These are phyloP conservation scores for Xanthorhoe spadicearia DNA, from an alignment of 2,888 invertebrate genomes.

Conservation along the genomic window DNA sequence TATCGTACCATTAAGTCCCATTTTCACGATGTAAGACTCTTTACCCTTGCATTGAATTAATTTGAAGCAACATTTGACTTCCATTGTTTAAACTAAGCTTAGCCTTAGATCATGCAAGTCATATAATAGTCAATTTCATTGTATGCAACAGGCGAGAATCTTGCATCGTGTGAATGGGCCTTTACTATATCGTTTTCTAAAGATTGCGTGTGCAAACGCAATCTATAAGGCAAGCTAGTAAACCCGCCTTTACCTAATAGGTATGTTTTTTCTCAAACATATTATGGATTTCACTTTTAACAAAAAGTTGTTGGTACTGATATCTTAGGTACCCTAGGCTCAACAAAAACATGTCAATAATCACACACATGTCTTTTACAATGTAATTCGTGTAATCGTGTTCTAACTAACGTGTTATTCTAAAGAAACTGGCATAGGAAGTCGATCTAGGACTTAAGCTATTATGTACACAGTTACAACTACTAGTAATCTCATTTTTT, in stretches of 20 bases:
- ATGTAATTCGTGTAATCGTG: constrained; percentile 48
- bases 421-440: constrained; percentile 65
- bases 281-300: too few species aligned
- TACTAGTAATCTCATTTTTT: constrained; percentile 81
- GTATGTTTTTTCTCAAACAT: too few species aligned
- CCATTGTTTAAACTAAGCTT: too few species aligned
- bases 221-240: neutral
- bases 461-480: constrained; percentile 75
- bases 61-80: too few species aligned
- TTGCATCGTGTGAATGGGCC: too few species aligned
- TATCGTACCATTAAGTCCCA: neutral
- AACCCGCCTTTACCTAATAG: too few species aligned
- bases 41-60: too few species aligned
- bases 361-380: constrained; percentile 30
- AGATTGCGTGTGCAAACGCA: neutral
- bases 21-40: too few species aligned
- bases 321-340: neutral
- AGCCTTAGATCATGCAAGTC: too few species aligned
- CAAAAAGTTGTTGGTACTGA: neutral
- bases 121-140: too few species aligned
- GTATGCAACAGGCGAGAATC: too few species aligned
- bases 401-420: constrained; percentile 53
- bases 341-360: constrained; percentile 41
- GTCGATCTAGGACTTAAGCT: constrained; percentile 67
- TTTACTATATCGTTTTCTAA: neutral